These are phyloP conservation scores for Holothuria glaberrima DNA, from an alignment of 35 echinoderm and acorn worm species.

Conservation along the genomic window DNA sequence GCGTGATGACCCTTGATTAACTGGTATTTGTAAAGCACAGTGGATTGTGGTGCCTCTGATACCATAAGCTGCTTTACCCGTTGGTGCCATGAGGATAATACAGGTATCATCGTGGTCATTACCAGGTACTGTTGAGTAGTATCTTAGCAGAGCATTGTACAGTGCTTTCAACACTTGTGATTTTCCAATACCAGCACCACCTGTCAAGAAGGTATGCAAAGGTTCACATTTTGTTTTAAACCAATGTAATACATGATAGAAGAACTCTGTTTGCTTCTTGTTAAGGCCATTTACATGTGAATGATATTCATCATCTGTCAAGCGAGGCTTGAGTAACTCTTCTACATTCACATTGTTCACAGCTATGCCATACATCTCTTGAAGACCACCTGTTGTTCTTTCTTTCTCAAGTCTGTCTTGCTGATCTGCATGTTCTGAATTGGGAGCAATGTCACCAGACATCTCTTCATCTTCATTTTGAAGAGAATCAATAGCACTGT, in stretches of 20 bases:
- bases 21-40: not conserved
- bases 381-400: not conserved
- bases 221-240: constrained; percentile 39
- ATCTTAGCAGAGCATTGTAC: constrained; percentile 45
- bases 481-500: constrained; percentile 31
- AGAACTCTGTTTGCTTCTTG: constrained; percentile 59
- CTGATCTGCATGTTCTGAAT: constrained; percentile 47
- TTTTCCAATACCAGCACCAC: constrained; percentile 78
- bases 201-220: constrained; percentile 64
- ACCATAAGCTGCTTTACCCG: not conserved
- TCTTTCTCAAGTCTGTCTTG: not conserved
- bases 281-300: constrained; percentile 24
- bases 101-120: not conserved
- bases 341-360: constrained; percentile 12
- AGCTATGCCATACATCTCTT: constrained; percentile 56
- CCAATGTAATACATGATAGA: constrained; percentile 47
- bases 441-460: constrained; percentile 36
- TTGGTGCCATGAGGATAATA: constrained; percentile 11
- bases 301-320: constrained; percentile 37
- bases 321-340: constrained; percentile 14
- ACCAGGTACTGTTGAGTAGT: constrained; percentile 27
- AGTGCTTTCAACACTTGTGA: constrained; percentile 55
- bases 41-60: constrained; percentile 17
- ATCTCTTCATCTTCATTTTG: constrained; percentile 21
- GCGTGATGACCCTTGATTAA: too few species aligned